These are phyloP conservation scores for Diachasma alloeum DNA, from an alignment of 1,140 invertebrate species.

Conservation along the genomic window DNA sequence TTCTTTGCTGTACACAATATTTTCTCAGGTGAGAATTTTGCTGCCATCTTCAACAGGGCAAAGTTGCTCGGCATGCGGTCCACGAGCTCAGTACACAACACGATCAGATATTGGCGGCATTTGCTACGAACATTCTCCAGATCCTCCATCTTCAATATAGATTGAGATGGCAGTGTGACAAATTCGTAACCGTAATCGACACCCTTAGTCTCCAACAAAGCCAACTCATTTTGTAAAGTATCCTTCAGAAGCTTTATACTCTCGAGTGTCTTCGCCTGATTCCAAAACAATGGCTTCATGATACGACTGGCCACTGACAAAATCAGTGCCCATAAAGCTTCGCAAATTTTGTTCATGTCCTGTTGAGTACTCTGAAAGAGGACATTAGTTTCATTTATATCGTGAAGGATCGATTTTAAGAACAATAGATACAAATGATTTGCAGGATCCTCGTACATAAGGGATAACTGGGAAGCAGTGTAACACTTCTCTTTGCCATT, in stretches of 20 bases:
- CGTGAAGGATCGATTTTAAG: neutral
- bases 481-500: too few relatives aligned
- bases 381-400: neutral
- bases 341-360: too few relatives aligned
- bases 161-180: too few relatives aligned
- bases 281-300: too few relatives aligned
- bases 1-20: neutral
- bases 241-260: neutral
- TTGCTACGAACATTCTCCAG: too few relatives aligned
- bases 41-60: neutral
- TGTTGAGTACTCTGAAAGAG: too few relatives aligned
- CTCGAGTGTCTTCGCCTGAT: neutral
- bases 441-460: neutral
- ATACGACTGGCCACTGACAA: too few relatives aligned
- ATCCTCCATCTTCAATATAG: neutral
- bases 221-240: too few relatives aligned
- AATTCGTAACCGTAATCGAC: too few relatives aligned
- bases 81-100: neutral
- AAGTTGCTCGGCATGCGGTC: neutral
- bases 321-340: too few relatives aligned
- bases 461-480: neutral
- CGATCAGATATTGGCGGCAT: neutral
- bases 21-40: neutral
- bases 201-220: too few relatives aligned
- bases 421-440: neutral